phyloP scores from a whole-genome alignment of 2,797 vertebrate species.

The Xiphophorus birchmanni region DNA sequence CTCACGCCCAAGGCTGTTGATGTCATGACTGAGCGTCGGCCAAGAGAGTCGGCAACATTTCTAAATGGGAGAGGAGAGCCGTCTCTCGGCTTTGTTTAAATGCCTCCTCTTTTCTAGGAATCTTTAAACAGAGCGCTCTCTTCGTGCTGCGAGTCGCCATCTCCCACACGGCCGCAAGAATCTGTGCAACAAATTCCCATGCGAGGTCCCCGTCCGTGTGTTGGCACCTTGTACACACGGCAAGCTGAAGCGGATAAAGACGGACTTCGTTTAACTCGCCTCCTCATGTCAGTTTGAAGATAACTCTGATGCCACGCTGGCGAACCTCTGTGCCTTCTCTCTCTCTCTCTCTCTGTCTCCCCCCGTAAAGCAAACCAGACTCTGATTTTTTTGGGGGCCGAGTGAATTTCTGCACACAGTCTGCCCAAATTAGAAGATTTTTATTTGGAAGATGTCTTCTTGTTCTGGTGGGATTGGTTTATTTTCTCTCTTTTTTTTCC shows the following conservation, averaged over 20 bases:
- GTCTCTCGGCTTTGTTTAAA: constrained; percentile 57
- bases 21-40: constrained; percentile 72
- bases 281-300: constrained; percentile 3
- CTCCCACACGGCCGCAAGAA: constrained; percentile 18
- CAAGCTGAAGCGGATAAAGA: constrained; percentile 39
- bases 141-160: constrained; percentile 23
- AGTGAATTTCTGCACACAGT: constrained; percentile 13
- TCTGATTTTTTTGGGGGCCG: constrained; percentile 13
- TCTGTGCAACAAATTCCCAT: constrained; percentile 44
- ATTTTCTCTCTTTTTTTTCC: constrained; percentile 42
- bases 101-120: constrained; percentile 45
- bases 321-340: not conserved
- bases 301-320: constrained; percentile 12
- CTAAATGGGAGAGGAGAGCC: constrained; percentile 72
- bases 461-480: constrained; percentile 58
- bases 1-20: constrained; percentile 79
- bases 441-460: constrained; percentile 58
- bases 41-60: constrained; percentile 66
- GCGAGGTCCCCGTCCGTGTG: constrained; percentile 55
- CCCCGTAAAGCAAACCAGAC: constrained; percentile 18
- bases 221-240: constrained; percentile 29
- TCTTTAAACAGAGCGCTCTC: constrained; percentile 56
- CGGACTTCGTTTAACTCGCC: not conserved
- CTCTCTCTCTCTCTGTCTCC: too few species aligned
- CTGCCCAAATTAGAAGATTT: constrained; percentile 68